These are phyloP conservation scores for Chinchilla lanigera DNA, from an alignment of 2,113 vertebrate species.

Conservation along the genomic window DNA sequence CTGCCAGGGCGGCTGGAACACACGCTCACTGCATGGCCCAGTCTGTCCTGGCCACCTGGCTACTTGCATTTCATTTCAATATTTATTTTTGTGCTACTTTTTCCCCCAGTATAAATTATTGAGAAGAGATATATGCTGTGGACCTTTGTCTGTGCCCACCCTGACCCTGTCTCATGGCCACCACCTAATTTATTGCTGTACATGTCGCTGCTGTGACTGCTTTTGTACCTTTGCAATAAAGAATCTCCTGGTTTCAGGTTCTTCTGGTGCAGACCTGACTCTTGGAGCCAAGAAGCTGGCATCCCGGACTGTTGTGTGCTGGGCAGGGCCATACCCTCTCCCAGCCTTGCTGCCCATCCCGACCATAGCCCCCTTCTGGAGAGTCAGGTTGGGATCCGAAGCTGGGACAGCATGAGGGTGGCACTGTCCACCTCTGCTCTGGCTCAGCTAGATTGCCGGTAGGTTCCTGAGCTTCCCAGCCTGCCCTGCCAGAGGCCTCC, in stretches of 20 bases:
- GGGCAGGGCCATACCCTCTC: neutral
- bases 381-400: too few relatives aligned
- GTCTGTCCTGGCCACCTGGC: constrained; percentile 81
- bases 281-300: constrained; percentile 8
- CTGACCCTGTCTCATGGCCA: constrained; percentile 83
- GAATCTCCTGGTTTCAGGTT: constrained; percentile 89
- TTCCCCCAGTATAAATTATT: constrained; percentile 94
- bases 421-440: neutral
- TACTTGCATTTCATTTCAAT: constrained; percentile 90
- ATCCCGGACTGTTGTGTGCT: too few relatives aligned
- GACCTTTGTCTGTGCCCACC: constrained; percentile 86
- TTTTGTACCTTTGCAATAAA: constrained; percentile 97
- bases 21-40: neutral
- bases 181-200: constrained; percentile 94
- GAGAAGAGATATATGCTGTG: constrained; percentile 90
- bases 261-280: constrained; percentile 51
- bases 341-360: too few relatives aligned
- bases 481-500: neutral
- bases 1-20: neutral
- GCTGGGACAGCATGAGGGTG: neutral
- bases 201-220: constrained; percentile 90
- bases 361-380: neutral
- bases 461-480: neutral
- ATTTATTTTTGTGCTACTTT: constrained; percentile 97
- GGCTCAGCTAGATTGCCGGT: neutral